Base-by-base conservation (phyloP, 2,797 vertebrate species). In the Ataeniobius toweri region DNA sequence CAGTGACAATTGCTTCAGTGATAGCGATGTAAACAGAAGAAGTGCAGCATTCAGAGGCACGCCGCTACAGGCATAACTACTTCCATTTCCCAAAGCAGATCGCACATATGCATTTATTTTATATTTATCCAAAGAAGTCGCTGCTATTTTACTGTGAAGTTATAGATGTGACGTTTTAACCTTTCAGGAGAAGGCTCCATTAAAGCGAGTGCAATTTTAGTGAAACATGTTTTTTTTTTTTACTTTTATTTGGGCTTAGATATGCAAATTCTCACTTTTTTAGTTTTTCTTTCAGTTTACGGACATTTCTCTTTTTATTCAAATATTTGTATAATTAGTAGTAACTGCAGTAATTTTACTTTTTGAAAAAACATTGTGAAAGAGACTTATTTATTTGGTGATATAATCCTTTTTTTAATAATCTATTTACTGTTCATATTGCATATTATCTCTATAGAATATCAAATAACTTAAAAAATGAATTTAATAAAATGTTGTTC, bases 11-110 rank as follows among this genome's bases (percentile, higher is more conserved):
- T 8, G 44, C 48, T 65, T 50, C 28, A 75, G 14, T 9, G 18
- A 74, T 7, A 0, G 1, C 5, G 28, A 53, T 36, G 16, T 78
- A 78, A 81, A 82, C 31, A 63, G 55, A 5, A 50, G 68, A 83
- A 80, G 80, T 6, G 2, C 41, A 73, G n/a, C 31, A 0, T 58
- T 16, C 12, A 44, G 7, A 46, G 59, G 18, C 16, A 20, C 20
- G 51, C 1, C 4, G 20, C 51, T 20, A 2, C 20, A 55, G 22
- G 59, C 14, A 22, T 44, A 63, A 7, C 12, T 68, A 44, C 20
- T 22, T 31, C 28, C 20, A 39, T 39, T 22, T 67, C 8, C 10
- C 28, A 63, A 3, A 31, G 16, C 16, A 7, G 31, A 2, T 6
- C 16, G 16, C 18, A 44, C 9, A 67, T 44, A 10, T n/a, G 65